Base-by-base conservation (phyloP, 2,797 vertebrate genomes). In the Eleutherodactylus coqui region DNA sequence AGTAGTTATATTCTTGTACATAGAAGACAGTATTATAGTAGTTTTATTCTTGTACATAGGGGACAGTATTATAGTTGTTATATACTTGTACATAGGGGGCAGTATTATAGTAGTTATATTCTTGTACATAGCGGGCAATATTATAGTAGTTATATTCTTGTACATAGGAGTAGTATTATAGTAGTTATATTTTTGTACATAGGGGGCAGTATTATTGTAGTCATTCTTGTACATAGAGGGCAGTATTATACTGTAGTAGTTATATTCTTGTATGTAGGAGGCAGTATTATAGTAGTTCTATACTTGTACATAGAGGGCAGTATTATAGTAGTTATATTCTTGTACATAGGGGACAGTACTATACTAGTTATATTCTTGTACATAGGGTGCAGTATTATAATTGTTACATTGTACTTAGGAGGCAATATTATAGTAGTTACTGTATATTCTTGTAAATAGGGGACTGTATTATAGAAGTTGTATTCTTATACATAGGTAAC, bases 271-370 rank as follows among this genome's bases (percentile, higher is more conserved):
- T 64, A 64, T 34, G 34, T 64, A 64, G 14, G 14, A 3, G n/a
- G 32, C 16, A 64, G 29, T 64, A 64, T 64, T 64, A 64, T 64
- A 64, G 32, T 34, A 34, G 29, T 64, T 64, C 34, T 64, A 64
- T 64, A 34, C 16, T 64, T 64, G 29, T 62, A 62, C 2, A 62
- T 62, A 62, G 58, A n/a, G 58, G 14, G 58, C 58, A 62, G 58
- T 62, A 62, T 62, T 62, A 62, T 62, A 62, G 58, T 62, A 62
- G 27, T 27, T 55, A 55, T 55, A 55, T 55, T 55, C 51, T 55
- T 55, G 51, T 55, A 55, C 5, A 55, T 55, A 55, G 51, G 51
- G 9, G 51, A n/a, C 51, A 55, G 51, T 55, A 55, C 24, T 55
- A 55, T 49, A 55, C 19, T 55, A 55, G 51, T 62, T 62, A 62